phyloP scores from a whole-genome alignment of 2,113 vertebrate genomes.

The Gopherus evgoodei region DNA sequence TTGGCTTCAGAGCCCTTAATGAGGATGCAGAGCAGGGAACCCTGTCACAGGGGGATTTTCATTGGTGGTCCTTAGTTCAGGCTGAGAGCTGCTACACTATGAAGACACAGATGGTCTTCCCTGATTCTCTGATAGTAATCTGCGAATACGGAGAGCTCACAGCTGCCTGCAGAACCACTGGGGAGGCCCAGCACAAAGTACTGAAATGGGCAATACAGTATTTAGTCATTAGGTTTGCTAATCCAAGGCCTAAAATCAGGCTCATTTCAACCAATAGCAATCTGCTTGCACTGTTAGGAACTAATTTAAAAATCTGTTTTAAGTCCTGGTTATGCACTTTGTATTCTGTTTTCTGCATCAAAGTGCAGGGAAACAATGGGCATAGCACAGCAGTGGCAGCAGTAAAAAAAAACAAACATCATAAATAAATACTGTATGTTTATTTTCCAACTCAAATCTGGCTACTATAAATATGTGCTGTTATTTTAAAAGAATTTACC shows the following conservation, averaged over 20 bases:
- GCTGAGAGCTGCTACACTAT: conserved; percentile 2
- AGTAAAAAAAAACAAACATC: conserved; percentile 36
- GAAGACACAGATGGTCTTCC: conserved; percentile 67
- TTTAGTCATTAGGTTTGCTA: conserved; percentile 71
- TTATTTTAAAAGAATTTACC: conserved; percentile 58
- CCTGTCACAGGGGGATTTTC: accelerated
- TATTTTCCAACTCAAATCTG: conserved; percentile 55
- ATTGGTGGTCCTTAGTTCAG: not conserved
- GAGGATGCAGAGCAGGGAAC: not conserved
- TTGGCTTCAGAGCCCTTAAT: not conserved
- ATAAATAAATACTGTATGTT: conserved; percentile 65
- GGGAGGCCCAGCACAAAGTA: conserved; percentile 47
- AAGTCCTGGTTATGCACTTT: conserved; percentile 69
- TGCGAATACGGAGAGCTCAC: conserved; percentile 46
- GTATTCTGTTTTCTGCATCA: conserved; percentile 44
- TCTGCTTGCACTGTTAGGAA: conserved; percentile 78
- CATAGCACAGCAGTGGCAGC: conserved; percentile 26
- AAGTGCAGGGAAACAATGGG: conserved; percentile 39
- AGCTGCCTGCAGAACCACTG: conserved; percentile 69
- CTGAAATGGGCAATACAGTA: conserved; percentile 55
- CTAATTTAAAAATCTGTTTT: conserved; percentile 79
- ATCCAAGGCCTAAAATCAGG: conserved; percentile 67
- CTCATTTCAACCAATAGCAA: conserved; percentile 77
- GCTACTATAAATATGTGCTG: conserved; percentile 33
- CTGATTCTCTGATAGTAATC: conserved; percentile 41